Conservation (phyloP, 2,797 vertebrate species). For the Sebastes oblongus region DNA sequence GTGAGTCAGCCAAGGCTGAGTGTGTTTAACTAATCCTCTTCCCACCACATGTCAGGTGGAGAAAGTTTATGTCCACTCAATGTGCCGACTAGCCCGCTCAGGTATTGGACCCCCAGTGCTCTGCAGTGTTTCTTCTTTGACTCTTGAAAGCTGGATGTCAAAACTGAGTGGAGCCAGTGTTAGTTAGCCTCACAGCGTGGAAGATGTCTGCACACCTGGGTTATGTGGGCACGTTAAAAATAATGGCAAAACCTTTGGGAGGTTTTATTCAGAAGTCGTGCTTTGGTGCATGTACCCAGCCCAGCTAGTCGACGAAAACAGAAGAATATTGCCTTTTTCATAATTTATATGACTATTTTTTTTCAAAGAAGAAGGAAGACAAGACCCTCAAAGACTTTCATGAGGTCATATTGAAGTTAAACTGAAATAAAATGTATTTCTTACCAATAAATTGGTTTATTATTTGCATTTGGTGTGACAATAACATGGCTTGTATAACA, state of each 20-base stretch:
- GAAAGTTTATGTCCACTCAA: conserved; percentile 67
- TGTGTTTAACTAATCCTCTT: conserved; percentile 62
- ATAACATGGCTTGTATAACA: not conserved
- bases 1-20: conserved; percentile 67
- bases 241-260: not conserved
- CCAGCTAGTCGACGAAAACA: not conserved
- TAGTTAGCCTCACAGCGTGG: conserved; percentile 10
- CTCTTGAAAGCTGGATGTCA: conserved; percentile 59
- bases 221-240: conserved; percentile 5
- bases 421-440: not conserved
- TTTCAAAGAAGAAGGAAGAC: not conserved
- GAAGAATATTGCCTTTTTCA: not conserved
- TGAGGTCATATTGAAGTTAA: not conserved
- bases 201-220: conserved; percentile 44
- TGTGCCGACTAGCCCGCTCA: conserved; percentile 59
- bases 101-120: conserved; percentile 51
- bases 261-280: not conserved
- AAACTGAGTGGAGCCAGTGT: conserved; percentile 32
- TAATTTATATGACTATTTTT: not conserved
- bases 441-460: not conserved
- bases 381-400: not conserved
- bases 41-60: conserved; percentile 58
- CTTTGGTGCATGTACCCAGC: not conserved
- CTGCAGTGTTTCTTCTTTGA: conserved; percentile 42
- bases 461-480: not conserved